Evolutionary conservation across 2,888 invertebrate species (phyloP), one percentile per base, ranked within the genome.

Genomic region (Platynereis dumerilii): DNA sequence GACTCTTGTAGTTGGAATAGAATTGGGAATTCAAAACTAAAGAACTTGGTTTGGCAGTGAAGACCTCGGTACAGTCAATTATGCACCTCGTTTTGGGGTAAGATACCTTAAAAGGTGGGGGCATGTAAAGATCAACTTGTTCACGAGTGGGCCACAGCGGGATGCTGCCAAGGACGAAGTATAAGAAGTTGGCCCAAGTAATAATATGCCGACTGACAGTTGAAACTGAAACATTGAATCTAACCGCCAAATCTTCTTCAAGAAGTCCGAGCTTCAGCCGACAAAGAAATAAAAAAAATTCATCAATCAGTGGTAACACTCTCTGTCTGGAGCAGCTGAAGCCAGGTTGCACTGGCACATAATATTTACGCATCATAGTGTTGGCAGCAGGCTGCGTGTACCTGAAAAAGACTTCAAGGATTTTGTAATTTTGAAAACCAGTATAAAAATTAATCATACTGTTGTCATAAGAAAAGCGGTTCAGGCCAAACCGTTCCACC

Each of bases 61-160:
- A 64, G 17, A 73, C 12, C 53, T 72, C 71, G 28, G 73, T 73
- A 44, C 73, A 73, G 66, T 73, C 73, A 26, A 72, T 56, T n/a
- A 71, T 66, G 0, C 71, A 66, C 24, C 70, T 34, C 7, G 65
- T 64, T 5, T 54, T 60, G 1, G 70, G 68, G 55, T 68, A 71
- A 44, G 39, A 28, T 12, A 7, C 12, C 20, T 44, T 65, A 34
- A 72, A 72, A 2, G 28, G 56, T 12, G 27, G 20, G 45, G 71
- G 68, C 67, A 73, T 67, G 15, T 42, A 55, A 5, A 34, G 7
- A 0, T 54, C 7, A 3, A 67, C 58, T 22, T 26, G 56, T 10
- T 52, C 48, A 34, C 39, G 2, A 1, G n/a, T 7, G 1, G 26
- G 59, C 59, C 59, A 59, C 1, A 26, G 2, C 7, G 22, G 29